Evolutionary conservation across 2,888 invertebrate species (phyloP), one percentile per base, ranked within the genome.

Genomic region (Oscheius onirici): DNA sequence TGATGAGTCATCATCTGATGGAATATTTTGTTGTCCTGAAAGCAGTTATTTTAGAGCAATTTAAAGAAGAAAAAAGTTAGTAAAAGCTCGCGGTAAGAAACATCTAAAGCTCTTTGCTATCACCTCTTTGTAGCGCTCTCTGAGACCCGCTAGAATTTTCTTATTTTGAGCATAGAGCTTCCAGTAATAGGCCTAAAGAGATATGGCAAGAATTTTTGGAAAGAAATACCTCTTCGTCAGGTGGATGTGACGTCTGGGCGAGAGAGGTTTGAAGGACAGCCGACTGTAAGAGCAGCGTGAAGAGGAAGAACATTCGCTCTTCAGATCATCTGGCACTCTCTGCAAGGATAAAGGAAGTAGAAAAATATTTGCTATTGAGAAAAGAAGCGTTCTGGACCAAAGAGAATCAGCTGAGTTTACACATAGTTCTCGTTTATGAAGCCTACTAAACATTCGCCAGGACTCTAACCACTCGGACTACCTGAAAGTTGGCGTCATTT

Each of bases 171-270:
- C 72, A 66, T 78, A 79, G 58, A 80, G 72, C 69, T 78, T 77
- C 82, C 80, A 82, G 73, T 82, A 80, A 71, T 82, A 82, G 55
- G 75, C 76, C 82, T 80, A 73, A 54, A 79, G 73, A 20, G 13
- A 3, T n/a, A n/a, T 3, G 24, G 13, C 3, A 49, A 61, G 15
- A 57, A 11, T n/a, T n/a, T n/a, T n/a, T n/a, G 40, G 28, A 57
- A 20, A 6, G 11, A n/a, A 26, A 24, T 40, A 34, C 57, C 17
- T 17, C 57, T 15, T 28, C 57, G n/a, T 40, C 57, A 15, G 28
- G 40, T 28, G 49, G 63, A 49, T 46, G 17, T 46, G 46, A 26
- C 10, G 63, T 60, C 8, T 60, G 60, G 8, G 17, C 28, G 22
- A n/a, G 17, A 15, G 44, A 22, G 20, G 44, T n/a, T 55, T 20